phyloP scores from a whole-genome alignment of 1,140 invertebrate species.

The Ceratina japonica region DNA sequence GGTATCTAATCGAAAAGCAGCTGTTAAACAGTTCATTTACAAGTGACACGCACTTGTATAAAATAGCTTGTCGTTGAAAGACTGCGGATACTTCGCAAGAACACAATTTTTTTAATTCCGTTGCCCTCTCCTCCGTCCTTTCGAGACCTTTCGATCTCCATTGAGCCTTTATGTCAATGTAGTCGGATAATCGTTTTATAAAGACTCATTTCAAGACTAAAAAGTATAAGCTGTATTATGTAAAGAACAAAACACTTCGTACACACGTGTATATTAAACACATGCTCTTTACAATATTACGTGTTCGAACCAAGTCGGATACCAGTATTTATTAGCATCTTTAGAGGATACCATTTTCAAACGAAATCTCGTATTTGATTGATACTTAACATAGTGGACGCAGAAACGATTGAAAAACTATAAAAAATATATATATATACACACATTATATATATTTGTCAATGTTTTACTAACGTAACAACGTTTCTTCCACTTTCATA shows the following conservation, averaged over 20 bases:
- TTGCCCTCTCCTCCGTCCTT: slow-evolving; percentile 57
- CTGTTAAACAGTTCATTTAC: slow-evolving; percentile 41
- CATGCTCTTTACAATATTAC: slow-evolving; percentile 3
- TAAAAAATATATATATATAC: background rate
- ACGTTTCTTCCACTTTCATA: slow-evolving; percentile 44
- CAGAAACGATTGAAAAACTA: slow-evolving; percentile 4
- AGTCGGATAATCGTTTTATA: slow-evolving; percentile 27
- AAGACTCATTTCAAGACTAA: slow-evolving; percentile 22
- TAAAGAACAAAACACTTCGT: background rate
- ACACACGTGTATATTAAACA: slow-evolving; percentile 5
- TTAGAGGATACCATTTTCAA: slow-evolving; percentile 16
- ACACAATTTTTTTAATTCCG: slow-evolving; percentile 54
- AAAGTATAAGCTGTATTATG: background rate
- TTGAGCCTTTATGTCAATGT: slow-evolving; percentile 37
- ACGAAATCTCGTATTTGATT: slow-evolving; percentile 28
- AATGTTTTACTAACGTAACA: slow-evolving; percentile 26
- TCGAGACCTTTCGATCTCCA: slow-evolving; percentile 43
- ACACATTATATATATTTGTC: slow-evolving; percentile 1
- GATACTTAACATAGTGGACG: slow-evolving; percentile 17
- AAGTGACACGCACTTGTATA: slow-evolving; percentile 30
- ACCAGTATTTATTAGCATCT: slow-evolving; percentile 50
- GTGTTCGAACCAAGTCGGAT: slow-evolving; percentile 27
- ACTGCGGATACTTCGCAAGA: slow-evolving; percentile 51
- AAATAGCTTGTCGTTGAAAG: slow-evolving; percentile 53
- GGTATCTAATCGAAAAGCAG: slow-evolving; percentile 25